A percentile compares a stretch with the other conserved stretches of the same genome.
These are phyloP conservation scores for Coelinius sp. DNA, from an alignment of 2,888 invertebrate species.

Conservation along the genomic window DNA sequence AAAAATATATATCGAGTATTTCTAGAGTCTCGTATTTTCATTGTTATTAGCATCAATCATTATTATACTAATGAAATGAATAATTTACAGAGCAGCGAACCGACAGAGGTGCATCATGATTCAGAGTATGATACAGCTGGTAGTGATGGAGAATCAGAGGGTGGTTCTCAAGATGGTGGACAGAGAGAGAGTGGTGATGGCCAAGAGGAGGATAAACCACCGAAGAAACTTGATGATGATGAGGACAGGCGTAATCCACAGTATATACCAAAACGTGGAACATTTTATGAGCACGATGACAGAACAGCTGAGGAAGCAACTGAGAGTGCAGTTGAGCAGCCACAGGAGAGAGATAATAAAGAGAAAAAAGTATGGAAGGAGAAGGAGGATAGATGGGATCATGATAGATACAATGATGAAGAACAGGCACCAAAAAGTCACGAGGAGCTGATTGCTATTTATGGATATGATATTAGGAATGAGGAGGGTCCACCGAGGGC, in stretches of 20 bases:
- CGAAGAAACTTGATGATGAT: conserved; percentile 89
- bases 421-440: conserved; percentile 90
- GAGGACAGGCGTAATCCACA: conserved; percentile 97
- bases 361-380: conserved; percentile 74
- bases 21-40: no score
- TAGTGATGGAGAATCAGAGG: conserved; percentile 60
- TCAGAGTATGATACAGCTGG: conserved; percentile 67
- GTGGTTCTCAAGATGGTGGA: conserved; percentile 66
- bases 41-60: no score
- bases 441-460: conserved; percentile 86
- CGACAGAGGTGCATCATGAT: conserved; percentile 63
- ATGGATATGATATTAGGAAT: conserved; percentile 95
- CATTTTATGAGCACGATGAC: conserved; percentile 97
- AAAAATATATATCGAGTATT: no score
- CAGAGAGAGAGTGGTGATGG: conserved; percentile 68
- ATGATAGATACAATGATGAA: conserved; percentile 87
- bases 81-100: conserved; percentile 62
- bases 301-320: conserved; percentile 79
- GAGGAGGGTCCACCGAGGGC: conserved; percentile 94
- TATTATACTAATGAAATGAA: no score
- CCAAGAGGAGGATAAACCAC: conserved; percentile 73
- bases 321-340: conserved; percentile 57
- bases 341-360: conserved; percentile 63
- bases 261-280: conserved; percentile 95
- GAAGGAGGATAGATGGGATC: conserved; percentile 83